Evolutionary conservation across 2,888 invertebrate genomes (phyloP).

Genomic region (Tetragonula carbonaria): DNA sequence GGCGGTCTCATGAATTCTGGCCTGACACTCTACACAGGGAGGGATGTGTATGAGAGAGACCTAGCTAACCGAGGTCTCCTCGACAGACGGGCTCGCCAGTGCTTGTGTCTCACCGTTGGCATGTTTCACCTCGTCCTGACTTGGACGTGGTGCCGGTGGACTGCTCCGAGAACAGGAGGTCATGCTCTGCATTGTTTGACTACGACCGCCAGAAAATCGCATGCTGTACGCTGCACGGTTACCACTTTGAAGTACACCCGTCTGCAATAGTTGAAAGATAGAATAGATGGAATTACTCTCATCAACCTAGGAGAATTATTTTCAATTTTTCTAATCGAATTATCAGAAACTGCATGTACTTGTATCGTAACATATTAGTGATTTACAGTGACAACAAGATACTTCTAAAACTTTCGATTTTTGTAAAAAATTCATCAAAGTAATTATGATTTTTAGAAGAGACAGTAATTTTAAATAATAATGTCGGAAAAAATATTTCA

Average conservation of each 20-base stretch:
- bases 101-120: constrained; percentile 79
- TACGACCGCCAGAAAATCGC: constrained; percentile 84
- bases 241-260: constrained; percentile 74
- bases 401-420: not conserved
- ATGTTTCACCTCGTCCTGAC: constrained; percentile 72
- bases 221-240: constrained; percentile 84
- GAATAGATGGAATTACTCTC: not conserved
- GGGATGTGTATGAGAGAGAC: constrained; percentile 78
- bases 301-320: not conserved
- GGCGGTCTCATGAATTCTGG: constrained; percentile 63
- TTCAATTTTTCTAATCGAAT: not conserved
- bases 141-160: constrained; percentile 73
- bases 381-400: not conserved
- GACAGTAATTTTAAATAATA: not conserved
- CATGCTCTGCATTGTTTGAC: constrained; percentile 85
- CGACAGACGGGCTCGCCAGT: constrained; percentile 79
- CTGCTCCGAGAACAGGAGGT: constrained; percentile 83
- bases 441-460: not conserved
- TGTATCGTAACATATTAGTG: not conserved
- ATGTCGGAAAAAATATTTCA: not conserved
- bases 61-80: constrained; percentile 81
- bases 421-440: not conserved
- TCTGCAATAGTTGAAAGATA: constrained; percentile 47
- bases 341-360: not conserved
- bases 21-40: constrained; percentile 71